Percentiles rank a stretch among this genome's conserved stretches.
Evolutionary conservation across 2,113 vertebrate species (phyloP).

Genomic region (Vimba vimba): DNA sequence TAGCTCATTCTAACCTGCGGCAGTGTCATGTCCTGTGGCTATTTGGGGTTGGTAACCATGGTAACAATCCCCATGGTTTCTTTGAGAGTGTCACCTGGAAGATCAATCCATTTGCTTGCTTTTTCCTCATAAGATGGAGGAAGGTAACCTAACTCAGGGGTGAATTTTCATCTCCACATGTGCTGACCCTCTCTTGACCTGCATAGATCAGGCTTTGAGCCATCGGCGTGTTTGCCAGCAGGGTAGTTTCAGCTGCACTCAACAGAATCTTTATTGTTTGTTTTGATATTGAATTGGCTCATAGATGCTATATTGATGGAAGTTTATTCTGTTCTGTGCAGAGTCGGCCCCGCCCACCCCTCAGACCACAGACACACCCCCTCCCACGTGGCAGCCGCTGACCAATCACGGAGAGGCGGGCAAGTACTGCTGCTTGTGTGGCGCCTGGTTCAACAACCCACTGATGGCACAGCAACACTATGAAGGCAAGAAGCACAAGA

Average conservation of each 20-base stretch:
- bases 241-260: background rate
- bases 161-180: constrained; percentile 22
- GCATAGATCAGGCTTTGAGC: constrained; percentile 13
- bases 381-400: constrained; percentile 60
- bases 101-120: constrained; percentile 55
- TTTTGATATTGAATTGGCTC: constrained; percentile 15
- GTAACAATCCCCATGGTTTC: constrained; percentile 71
- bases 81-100: constrained; percentile 72
- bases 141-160: background rate
- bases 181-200: constrained; percentile 44
- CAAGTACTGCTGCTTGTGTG: constrained; percentile 81
- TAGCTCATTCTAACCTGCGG: constrained; percentile 60
- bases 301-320: constrained; percentile 17
- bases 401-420: constrained; percentile 75
- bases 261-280: background rate
- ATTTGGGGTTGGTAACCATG: constrained; percentile 76
- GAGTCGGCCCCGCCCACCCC: constrained; percentile 76
- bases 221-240: background rate
- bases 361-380: constrained; percentile 66
- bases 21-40: constrained; percentile 68
- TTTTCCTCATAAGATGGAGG: constrained; percentile 39
- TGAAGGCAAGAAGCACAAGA: constrained; percentile 83
- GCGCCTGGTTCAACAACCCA: constrained; percentile 85
- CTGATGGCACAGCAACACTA: constrained; percentile 86
- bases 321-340: constrained; percentile 48